Evolutionary conservation across 2,113 vertebrate species (phyloP), one percentile per base, ranked within the genome.

Genomic region (Illadopsis cleaveri): DNA sequence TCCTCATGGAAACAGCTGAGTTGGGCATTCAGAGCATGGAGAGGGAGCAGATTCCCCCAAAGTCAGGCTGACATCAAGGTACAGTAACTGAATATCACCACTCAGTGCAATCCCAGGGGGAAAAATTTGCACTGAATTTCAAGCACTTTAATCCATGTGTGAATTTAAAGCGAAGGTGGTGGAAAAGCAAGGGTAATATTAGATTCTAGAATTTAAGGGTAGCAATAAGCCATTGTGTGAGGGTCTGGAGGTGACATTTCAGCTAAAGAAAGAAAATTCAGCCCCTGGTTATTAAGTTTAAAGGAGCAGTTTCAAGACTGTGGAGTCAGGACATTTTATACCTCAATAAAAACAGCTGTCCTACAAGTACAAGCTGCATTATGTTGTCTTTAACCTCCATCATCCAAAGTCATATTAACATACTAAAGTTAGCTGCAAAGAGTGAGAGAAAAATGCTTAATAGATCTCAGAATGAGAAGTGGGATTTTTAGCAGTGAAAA

Each of bases 1-100:
- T 90, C 64, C 92, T 90, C 33, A 3, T 33, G 44, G 71, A 71
- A 95, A 97, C 30, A 88, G 56, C 60, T 7, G 57, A 83, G 56
- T 61, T 91, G 73, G 51, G 73, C 56, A 89, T 96, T 92, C 96
- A 37, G 56, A 2, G 11, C 90, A 86, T 44, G 30, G 25, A 81
- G 79, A 68, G 44, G 57, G 57, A 78, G 71, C 87, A 92, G 92
- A 89, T 71, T 62, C 69, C 88, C 90, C 79, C 82, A 93, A 81
- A 86, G 75, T 70, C 90, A 94, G 79, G 47, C 90, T 95, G 87
- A 88, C 88, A 92, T 83, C 90, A 68, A 96, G 92, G 93, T 62
- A 62, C 60, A 44, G 79, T 48, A 77, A 65, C 88, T 71, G 93
- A 93, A 60, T 88, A 86, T 88, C 85, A 75, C 47, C 64, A 37